Evolutionary conservation across 2,113 vertebrate species (phyloP), one percentile per base, ranked within the genome.

Genomic region (cattle (Bos taurus)): DNA sequence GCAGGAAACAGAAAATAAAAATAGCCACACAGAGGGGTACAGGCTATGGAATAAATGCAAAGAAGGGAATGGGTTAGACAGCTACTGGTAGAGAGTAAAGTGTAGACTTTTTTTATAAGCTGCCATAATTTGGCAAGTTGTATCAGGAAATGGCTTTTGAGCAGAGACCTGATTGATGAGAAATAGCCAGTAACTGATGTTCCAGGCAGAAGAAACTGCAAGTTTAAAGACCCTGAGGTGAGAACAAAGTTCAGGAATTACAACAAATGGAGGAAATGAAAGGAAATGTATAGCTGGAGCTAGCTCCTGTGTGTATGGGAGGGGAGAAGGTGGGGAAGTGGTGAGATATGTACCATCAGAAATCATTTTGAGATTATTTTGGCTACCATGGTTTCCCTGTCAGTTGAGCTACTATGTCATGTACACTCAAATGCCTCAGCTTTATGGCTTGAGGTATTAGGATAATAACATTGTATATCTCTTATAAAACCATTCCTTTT

Each of bases 401-500:
- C 64, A 36, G 28, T 62, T 95, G 54, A 87, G 52, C 52, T 84
- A 60, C 57, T 80, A 48, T 12, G 43, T 91, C 90, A 92, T 40
- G 71, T 36, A 91, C 67, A 91, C 67, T 94, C 78, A 93, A 78
- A 87, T 60, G 48, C 60, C 46, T 95, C 67, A 48, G 83, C 16
- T 96, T 93, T 95, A 97, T 93, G 71, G 94, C 82, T 71, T 83
- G 80, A 83, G 64, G 21, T 52, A 94, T 97, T 97, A 95, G 88
- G 96, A 98, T 96, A 95, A 91, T 94, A 91, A 90, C 91, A 88
- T 40, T 97, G 78, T 97, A 64, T 93, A 91, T 96, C 82, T 97
- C 71, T 90, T 78, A 94, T 91, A 91, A 93, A 96, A 80, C 89
- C 64, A 81, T 97, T 96, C 67, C 62, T 14, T 94, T 95, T 43